Evolutionary conservation across 23 tunicate genomes (phyloP), one percentile per base, ranked within the genome.

Genomic region (Corella eumyota): DNA sequence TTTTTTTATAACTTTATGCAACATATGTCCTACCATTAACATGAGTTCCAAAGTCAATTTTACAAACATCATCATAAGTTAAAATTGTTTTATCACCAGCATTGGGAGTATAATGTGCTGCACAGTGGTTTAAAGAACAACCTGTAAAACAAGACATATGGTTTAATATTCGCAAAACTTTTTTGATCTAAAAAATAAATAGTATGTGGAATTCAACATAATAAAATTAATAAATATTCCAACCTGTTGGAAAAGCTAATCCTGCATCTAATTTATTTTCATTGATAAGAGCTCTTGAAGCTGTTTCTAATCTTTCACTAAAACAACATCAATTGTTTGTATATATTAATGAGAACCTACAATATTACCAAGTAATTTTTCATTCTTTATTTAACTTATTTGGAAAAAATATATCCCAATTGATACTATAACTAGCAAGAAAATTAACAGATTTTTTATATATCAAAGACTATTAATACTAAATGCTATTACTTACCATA

Each of bases 61-160:
- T 93, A 73, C 95, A 93, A 48, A 93, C 90, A 66, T 92, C 98
- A 45, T 93, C 99, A 33, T 93, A 93, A 21, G 56, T 34, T 2
- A 93, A 70, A 44, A 93, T 90, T 29, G 95, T 84, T 46, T 93
- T 93, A 51, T 93, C 99, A 37, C 99, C 99, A 34, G 88, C 88
- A 45, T 93, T 93, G 36, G 99, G 99, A 25, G 99, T 93, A 79
- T 93, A 93, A 64, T 93, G 99, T 9, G 99, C 99, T 2, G 99
- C 99, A 48, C 99, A 93, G 74, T 84, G 65, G 54, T 93, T 93
- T 54, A 93, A 56, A 20, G 99, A 93, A 50, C 99, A 93, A 47
- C 96, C 96, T 88, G 67, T 31, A 61, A 65, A 56, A 23, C 25
- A 38, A 46, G 24, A 52, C 15, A n/a, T n/a, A n/a, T n/a, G n/a